Base-by-base conservation (phyloP, 2,113 vertebrate genomes). In the Sinocyclocheilus rhinocerous region DNA sequence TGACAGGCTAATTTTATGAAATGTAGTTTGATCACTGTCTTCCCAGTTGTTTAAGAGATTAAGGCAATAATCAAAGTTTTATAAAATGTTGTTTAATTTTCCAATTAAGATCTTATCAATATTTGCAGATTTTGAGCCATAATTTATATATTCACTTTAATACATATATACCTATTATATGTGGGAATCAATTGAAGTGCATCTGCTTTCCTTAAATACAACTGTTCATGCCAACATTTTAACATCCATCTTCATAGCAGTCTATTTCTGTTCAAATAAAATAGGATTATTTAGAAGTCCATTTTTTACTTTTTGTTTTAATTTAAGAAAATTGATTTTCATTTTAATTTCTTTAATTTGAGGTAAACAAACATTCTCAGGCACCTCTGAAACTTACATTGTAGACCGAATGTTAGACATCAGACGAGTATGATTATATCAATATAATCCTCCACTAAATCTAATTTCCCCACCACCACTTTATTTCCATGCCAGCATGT, bases 401-500 rank as follows among this genome's bases (percentile, higher is more conserved):
- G 42, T 76, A 50, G 42, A 76, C 12, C 42, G 0, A 36, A 16
- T 26, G 12, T 15, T 76, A 45, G 13, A 76, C 42, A 26, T 26
- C 73, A 16, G 12, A 16, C 2, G 4, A 1, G 15, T 70, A 20
- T 72, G 69, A 72, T 72, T 70, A 11, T 72, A 39, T 39, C 69
- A 72, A 12, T 76, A 50, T 77, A 77, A 77, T 77, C 76, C 75
- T 9, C 22, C 42, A 15, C n/a, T 50, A 76, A 76, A 76, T 80
- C 55, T 45, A 36, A 45, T 45, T 76, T 59, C 33, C 57, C 33
- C 70, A 42, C 42, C 48, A 24, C 20, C 57, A 39, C 0, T 10
- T 77, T 33, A 33, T 76, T 78, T 59, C 76, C 11, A 3, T 57
- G 76, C 20, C 76, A 59, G 29, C 77, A 81, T 52, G 85, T 87